Evolutionary conservation across 2,797 vertebrate species (phyloP).

Genomic region (Distichodus sexfasciatus): DNA sequence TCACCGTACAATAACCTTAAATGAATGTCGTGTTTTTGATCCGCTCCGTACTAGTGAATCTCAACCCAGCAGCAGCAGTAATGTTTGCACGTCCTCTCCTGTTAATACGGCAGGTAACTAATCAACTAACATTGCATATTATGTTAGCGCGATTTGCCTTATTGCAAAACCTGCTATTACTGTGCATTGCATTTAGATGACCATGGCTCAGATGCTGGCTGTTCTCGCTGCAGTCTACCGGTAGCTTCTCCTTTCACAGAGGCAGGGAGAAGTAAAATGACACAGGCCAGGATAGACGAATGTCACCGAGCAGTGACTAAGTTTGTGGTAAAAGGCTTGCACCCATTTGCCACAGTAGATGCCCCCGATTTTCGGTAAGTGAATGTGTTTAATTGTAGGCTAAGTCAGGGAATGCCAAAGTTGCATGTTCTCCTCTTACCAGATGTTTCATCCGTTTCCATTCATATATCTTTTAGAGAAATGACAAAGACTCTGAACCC

Average conservation of each 20-base stretch:
- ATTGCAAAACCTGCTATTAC: constrained; percentile 23
- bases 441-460: too few species aligned
- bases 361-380: background rate
- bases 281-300: too few species aligned
- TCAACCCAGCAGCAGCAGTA: constrained; percentile 18
- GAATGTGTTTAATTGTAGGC: too few species aligned
- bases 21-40: constrained; percentile 14
- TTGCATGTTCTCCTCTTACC: too few species aligned
- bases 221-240: too few species aligned
- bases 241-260: too few species aligned
- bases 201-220: background rate
- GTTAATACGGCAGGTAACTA: constrained; percentile 18
- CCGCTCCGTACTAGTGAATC: constrained; percentile 17
- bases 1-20: background rate
- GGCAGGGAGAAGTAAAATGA: too few species aligned
- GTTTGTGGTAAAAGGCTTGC: constrained; percentile 2
- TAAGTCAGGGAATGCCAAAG: too few species aligned
- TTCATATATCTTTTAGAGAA: background rate
- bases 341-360: background rate
- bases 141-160: constrained; percentile 14
- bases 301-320: constrained; percentile 8
- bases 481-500: background rate
- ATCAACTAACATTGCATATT: constrained; percentile 16
- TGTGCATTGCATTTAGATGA: constrained; percentile 20
- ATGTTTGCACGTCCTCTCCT: constrained; percentile 3